Percentiles rank a stretch among this genome's conserved stretches.
phyloP scores from a whole-genome alignment of 2,888 invertebrate genomes.

The Spicauda simplicius region DNA sequence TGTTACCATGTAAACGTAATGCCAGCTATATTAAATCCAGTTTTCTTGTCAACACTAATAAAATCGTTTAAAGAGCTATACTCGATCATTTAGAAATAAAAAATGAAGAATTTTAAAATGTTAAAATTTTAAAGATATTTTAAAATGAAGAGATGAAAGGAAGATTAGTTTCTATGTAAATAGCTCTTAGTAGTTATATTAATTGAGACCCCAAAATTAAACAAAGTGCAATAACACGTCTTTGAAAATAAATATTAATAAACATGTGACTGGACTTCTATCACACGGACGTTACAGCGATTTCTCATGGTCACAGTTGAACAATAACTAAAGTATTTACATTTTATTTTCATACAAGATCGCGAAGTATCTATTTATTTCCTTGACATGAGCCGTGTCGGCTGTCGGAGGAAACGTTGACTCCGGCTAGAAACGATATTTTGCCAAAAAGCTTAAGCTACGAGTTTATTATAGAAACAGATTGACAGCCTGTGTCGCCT shows the following conservation, averaged over 20 bases:
- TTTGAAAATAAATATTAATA: slow-evolving; percentile 9
- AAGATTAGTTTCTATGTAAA: neutral
- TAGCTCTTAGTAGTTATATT: neutral
- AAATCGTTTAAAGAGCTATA: neutral
- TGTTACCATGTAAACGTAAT: neutral
- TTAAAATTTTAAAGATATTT: neutral
- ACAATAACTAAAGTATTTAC: slow-evolving; percentile 61
- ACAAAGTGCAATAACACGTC: slow-evolving; percentile 22
- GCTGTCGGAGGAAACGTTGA: slow-evolving; percentile 79
- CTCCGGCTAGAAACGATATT: slow-evolving; percentile 66
- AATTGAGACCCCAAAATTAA: neutral
- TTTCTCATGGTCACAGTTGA: slow-evolving; percentile 65
- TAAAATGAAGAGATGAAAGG: neutral
- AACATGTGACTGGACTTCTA: slow-evolving; percentile 4
- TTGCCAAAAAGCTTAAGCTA: slow-evolving; percentile 71
- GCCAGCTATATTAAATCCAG: neutral
- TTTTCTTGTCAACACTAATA: neutral
- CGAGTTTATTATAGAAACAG: slow-evolving; percentile 71
- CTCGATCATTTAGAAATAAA: no score
- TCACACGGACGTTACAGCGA: slow-evolving; percentile 40
- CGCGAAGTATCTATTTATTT: slow-evolving; percentile 56
- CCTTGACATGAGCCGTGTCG: slow-evolving; percentile 66
- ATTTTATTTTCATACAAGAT: slow-evolving; percentile 61
- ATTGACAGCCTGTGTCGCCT: slow-evolving; percentile 72
- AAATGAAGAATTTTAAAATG: no score